Base-by-base conservation (phyloP, 2,888 invertebrate genomes). In the Arrhopalites spinosus region DNA sequence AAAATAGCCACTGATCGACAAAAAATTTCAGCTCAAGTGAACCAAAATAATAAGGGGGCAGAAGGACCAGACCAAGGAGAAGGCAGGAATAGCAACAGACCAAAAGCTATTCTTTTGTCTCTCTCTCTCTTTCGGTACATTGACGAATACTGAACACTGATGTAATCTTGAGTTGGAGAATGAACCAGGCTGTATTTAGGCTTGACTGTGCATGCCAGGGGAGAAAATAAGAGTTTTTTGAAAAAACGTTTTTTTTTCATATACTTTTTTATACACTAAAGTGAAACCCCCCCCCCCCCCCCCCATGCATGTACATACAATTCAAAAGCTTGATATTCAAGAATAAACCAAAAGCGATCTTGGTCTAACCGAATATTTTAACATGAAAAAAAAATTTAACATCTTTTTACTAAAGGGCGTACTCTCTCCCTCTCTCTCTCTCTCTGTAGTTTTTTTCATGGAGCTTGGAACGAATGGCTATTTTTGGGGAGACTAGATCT, bases 21-120 rank as follows among this genome's bases (percentile, higher is more conserved):
- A 53, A 69, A 69, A 56, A 30, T 71, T 71, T 71, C 59, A 71
- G 71, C 71, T 71, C 71, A 71, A 71, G 59, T 71, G 71, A 71
- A 59, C 71, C 71, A 71, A 59, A 59, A 59, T 71, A 59, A 59
- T 70, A 70, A 70, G 45, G 29, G 29, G 20, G 43, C 20, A 27
- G n/a, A 64, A 36, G 36, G 59, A 71, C 59, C 59, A 59, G 59
- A 59, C 29, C 53, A 53, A 23, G 59, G 17, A 30, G 23, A 20
- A 13, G 27, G 25, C 25, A 25, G 13, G 36, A 59, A 59, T 20
- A 59, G 15, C 20, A 27, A 59, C 25, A 59, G 59, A 59, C 59
- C 59, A 59, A 59, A 56, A 59, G 59, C 59, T 59, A 59, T 7
- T 5, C 25, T 23, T 8, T 20, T 59, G 25, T 25, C 17, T 59